Percentiles rank a stretch among this genome's conserved stretches.
Evolutionary conservation across 1,140 invertebrate genomes (phyloP).

Genomic region (Orussus abietinus): DNA sequence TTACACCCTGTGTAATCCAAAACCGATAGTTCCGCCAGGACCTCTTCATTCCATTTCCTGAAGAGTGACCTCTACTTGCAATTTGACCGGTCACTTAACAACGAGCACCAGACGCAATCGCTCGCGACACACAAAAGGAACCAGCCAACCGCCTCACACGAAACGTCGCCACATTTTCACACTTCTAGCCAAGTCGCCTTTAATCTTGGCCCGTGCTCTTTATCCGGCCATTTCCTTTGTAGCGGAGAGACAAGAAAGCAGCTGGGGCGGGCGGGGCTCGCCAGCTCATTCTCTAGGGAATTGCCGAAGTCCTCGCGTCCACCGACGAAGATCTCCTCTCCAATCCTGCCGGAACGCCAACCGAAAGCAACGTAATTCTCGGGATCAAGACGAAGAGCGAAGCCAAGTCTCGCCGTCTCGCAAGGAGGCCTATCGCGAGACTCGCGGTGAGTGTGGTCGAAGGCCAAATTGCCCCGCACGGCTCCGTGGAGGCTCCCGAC

Average conservation of each 20-base stretch:
- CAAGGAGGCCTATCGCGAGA: conserved; percentile 41
- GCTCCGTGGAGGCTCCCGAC: conserved; percentile 19
- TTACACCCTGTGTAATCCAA: too few species aligned
- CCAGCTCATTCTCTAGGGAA: conserved; percentile 28
- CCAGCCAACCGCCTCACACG: too few species aligned
- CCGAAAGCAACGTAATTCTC: conserved; percentile 36
- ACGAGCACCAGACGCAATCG: too few species aligned
- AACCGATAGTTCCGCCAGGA: too few species aligned
- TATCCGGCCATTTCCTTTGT: conserved; percentile 45
- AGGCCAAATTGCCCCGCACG: conserved; percentile 17
- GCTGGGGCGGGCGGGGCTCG: conserved; percentile 49
- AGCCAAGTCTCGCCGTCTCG: conserved; percentile 32
- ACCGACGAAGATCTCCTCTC: conserved; percentile 30
- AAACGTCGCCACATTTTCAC: too few species aligned
- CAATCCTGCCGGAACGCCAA: too few species aligned
- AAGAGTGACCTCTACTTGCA: too few species aligned
- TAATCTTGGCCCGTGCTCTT: conserved; percentile 42
- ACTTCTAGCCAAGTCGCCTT: too few species aligned
- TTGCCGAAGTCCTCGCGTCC: conserved; percentile 29
- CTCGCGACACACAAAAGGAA: too few species aligned
- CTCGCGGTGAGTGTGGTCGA: conserved; percentile 44
- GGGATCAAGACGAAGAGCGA: conserved; percentile 23
- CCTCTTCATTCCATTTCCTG: too few species aligned
- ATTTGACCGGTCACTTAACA: too few species aligned
- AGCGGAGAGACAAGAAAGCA: conserved; percentile 46